These are phyloP conservation scores for Cephalopachus bancanus DNA, from an alignment of 2,797 vertebrate genomes.

Conservation along the genomic window DNA sequence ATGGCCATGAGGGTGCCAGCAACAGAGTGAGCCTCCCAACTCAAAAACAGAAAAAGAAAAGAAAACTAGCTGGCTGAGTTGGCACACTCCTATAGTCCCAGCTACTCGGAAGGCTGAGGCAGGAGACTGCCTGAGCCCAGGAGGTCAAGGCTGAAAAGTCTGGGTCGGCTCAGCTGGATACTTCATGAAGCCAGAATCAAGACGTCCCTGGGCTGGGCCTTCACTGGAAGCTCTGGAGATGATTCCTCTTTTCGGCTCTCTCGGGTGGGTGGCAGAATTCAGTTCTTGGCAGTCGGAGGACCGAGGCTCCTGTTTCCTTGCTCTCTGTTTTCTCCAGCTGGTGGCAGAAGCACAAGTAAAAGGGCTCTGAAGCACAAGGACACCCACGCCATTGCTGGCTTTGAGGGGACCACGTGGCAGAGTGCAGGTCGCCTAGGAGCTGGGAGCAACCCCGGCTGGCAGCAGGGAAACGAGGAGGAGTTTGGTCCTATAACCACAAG, in stretches of 20 bases:
- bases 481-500: not conserved
- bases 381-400: fast-evolving
- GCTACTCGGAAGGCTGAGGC: no score
- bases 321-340: not conserved
- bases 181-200: not conserved
- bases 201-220: not conserved
- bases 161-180: not conserved
- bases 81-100: no score
- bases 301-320: not conserved
- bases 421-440: not conserved
- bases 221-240: not conserved
- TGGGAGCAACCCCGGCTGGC: not conserved
- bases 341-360: not conserved
- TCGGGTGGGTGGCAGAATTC: not conserved
- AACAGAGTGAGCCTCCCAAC: no score
- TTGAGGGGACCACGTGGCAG: not conserved
- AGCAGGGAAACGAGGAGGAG: no score
- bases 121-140: no score
- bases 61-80: no score
- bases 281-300: fast-evolving
- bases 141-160: not conserved
- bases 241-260: not conserved
- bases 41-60: no score
- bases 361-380: not conserved
- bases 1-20: no score